Conservation (phyloP, 2,888 invertebrate genomes). For the Orgyia antiqua region DNA sequence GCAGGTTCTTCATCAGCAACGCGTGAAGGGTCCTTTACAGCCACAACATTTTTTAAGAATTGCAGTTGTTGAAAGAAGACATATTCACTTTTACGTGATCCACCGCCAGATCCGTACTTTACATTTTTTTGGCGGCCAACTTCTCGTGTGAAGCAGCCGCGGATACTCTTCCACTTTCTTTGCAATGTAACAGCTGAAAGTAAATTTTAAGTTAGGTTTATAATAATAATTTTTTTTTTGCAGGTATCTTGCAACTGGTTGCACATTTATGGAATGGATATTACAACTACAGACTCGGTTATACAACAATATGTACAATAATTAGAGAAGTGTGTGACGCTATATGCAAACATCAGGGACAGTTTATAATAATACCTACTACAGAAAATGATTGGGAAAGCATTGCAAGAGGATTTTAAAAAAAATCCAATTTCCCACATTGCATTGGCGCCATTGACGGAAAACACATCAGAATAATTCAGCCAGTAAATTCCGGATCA, state of each 20-base stretch:
- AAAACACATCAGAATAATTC: slow-evolving; percentile 8
- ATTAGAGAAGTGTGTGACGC: slow-evolving; percentile 11
- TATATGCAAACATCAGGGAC: slow-evolving; percentile 9
- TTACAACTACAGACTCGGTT: slow-evolving; percentile 12
- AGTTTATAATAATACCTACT: slow-evolving; percentile 5
- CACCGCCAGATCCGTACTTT: slow-evolving; percentile 6
- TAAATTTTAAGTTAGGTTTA: slow-evolving; percentile 6
- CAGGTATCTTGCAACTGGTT: slow-evolving; percentile 12
- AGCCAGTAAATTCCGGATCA: slow-evolving; percentile 9
- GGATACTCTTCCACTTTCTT: slow-evolving; percentile 17
- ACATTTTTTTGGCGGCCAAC: slow-evolving; percentile 11
- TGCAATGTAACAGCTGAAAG: slow-evolving; percentile 11
- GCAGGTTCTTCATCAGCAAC: slow-evolving; percentile 2
- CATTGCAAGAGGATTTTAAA: slow-evolving; percentile 10
- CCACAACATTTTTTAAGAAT: slow-evolving; percentile 14
- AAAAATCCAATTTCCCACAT: slow-evolving; percentile 1
- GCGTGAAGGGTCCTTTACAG: slow-evolving; percentile 8
- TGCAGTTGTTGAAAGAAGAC: slow-evolving; percentile 16
- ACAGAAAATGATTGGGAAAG: slow-evolving; percentile 10
- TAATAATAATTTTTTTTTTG: slow-evolving; percentile 4
- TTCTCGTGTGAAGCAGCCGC: slow-evolving; percentile 17
- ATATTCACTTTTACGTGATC: slow-evolving; percentile 18
- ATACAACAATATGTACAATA: slow-evolving; percentile 14
- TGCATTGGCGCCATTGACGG: slow-evolving; percentile 16
- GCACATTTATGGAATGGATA: slow-evolving; percentile 11